Base-by-base conservation (phyloP, 1,140 invertebrate genomes). In the Trachymyrmex cornetzi region DNA sequence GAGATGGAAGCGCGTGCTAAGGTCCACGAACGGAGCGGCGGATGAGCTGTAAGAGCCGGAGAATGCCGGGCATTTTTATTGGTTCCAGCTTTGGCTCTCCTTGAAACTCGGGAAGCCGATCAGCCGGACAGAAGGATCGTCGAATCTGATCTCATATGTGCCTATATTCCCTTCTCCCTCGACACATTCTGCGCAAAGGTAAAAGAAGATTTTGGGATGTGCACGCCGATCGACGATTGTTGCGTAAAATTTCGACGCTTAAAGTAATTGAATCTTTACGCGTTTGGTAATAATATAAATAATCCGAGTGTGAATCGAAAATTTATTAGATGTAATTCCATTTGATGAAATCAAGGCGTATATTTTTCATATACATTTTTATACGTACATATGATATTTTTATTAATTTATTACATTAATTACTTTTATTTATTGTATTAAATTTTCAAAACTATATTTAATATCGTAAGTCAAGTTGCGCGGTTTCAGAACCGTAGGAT, bases 1-100 rank as follows among this genome's bases (percentile, higher is more conserved):
- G 69, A 63, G 80, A 72, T 85, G 72, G 67, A 66, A 85, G 81
- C 85, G 81, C 88, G 88, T 91, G 86, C 82, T 88, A 61, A 77
- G 67, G 67, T 84, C 50, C 50, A 64, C 66, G 71, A 69, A 63
- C 44, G 72, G 55, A 81, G 30, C 66, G 87, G 50, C 66, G 81
- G 71, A 77, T 79, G 34, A 63, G 50, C 57, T 27, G 87, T 88
- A 77, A 88, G 79, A 74, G 53, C 50, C 57, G 75, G 90, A 82
- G 89, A 91, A 91, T 91, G 90, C 67, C 81, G 87, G 77, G 90
- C 88, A 91, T 91, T 91, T 91, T 91, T 91, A 91, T 91, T 91
- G 90, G 89, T 91, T 91, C 88, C 75, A 85, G 89, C 87, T 87
- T 57, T 75, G 53, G 74, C 59, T 87, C 85, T 87, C 63, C 77